Percentiles rank a stretch among this genome's conserved stretches.
Evolutionary conservation across 92 coral and sea anemone species (phyloP).

Genomic region (Blastomussa wellsi): DNA sequence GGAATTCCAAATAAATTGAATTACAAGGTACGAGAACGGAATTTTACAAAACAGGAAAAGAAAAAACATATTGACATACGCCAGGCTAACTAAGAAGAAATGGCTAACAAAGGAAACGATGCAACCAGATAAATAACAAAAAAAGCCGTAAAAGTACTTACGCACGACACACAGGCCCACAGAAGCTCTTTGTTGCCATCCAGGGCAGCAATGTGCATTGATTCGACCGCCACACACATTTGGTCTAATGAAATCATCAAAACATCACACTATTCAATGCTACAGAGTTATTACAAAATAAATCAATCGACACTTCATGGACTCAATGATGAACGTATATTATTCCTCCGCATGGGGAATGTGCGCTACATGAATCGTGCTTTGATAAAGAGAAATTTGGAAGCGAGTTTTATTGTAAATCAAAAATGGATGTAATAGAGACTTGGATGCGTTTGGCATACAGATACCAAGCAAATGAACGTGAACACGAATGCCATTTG

Average conservation of each 20-base stretch:
- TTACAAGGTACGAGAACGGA: not conserved
- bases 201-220: constrained; percentile 79
- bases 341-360: not conserved
- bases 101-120: not conserved
- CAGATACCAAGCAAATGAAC: not conserved
- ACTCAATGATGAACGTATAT: constrained; percentile 16
- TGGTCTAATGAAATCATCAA: constrained; percentile 64
- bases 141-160: constrained; percentile 54
- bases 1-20: not conserved
- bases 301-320: constrained; percentile 17
- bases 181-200: constrained; percentile 83
- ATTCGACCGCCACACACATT: constrained; percentile 85
- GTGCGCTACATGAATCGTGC: constrained; percentile 2
- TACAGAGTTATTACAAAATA: constrained; percentile 7
- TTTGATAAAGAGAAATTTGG: constrained; percentile 9
- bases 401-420: not conserved
- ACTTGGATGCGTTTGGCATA: not conserved
- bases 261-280: constrained; percentile 6
- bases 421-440: not conserved
- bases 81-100: no score
- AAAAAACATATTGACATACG: no score
- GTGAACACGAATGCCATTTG: not conserved
- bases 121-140: not conserved
- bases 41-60: constrained; percentile 8
- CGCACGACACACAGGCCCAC: constrained; percentile 85